These are phyloP conservation scores for Platyscapa corneri DNA, from an alignment of 1,140 invertebrate genomes.

Conservation along the genomic window DNA sequence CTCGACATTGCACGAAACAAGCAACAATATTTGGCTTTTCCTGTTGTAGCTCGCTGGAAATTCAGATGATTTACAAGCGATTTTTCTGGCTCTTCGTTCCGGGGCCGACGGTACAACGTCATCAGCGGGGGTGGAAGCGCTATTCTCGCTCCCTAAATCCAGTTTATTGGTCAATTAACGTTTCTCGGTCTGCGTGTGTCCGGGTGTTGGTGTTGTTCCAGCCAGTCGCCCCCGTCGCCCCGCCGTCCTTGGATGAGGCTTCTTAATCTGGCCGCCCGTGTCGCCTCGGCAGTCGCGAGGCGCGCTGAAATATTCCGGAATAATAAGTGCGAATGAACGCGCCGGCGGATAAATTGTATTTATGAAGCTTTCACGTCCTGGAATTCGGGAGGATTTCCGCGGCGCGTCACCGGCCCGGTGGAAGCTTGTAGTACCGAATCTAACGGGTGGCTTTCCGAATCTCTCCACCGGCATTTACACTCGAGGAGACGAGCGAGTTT, in stretches of 20 bases:
- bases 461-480: not conserved
- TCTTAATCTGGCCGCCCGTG: constrained; percentile 47
- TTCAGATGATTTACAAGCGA: too few relatives aligned
- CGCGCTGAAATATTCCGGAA: constrained; percentile 73
- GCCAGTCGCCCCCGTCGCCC: too few relatives aligned
- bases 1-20: too few relatives aligned
- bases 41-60: too few relatives aligned
- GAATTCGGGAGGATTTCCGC: constrained; percentile 6
- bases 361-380: constrained; percentile 57
- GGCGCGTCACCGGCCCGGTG: constrained; percentile 42
- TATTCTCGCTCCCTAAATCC: constrained; percentile 64
- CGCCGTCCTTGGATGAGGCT: too few relatives aligned
- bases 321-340: constrained; percentile 73
- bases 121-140: not conserved
- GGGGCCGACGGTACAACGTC: not conserved
- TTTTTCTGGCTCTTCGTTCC: too few relatives aligned
- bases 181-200: constrained; percentile 58
- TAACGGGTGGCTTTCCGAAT: constrained; percentile 27
- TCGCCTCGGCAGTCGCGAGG: constrained; percentile 48
- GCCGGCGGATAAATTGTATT: constrained; percentile 73
- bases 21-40: too few relatives aligned
- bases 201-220: constrained; percentile 32
- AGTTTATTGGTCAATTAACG: constrained; percentile 74
- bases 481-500: not conserved
- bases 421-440: not conserved